Conservation (phyloP, 2,888 invertebrate species). For the Dastarcus helophoroides region DNA sequence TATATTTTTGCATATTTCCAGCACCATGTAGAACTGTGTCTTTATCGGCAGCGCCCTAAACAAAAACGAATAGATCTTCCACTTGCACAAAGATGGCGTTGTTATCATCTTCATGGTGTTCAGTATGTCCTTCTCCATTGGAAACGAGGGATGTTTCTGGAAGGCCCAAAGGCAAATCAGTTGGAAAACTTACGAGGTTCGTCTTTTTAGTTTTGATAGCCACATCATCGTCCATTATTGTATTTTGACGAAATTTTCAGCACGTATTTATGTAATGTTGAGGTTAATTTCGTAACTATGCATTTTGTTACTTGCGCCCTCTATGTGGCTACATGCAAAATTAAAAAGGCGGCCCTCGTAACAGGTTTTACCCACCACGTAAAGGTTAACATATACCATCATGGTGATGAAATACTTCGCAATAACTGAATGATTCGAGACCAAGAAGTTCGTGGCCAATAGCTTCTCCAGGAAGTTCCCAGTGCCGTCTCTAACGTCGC, state of each 20-base stretch:
- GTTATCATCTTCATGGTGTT: not conserved
- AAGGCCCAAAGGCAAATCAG: not conserved
- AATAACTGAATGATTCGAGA: constrained; percentile 1
- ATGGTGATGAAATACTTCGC: not conserved
- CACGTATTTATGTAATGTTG: too few relatives aligned
- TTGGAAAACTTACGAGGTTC: too few relatives aligned
- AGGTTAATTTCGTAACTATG: too few relatives aligned
- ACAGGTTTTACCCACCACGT: not conserved
- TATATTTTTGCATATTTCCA: not conserved
- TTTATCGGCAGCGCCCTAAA: not conserved
- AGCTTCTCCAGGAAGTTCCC: not conserved
- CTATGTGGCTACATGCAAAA: not conserved
- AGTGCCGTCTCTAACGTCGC: not conserved
- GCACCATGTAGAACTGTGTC: not conserved
- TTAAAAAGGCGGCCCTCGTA: not conserved
- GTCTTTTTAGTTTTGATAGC: too few relatives aligned
- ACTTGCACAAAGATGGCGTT: not conserved
- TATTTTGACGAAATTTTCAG: too few relatives aligned
- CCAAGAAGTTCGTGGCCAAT: not conserved
- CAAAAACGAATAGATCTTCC: not conserved
- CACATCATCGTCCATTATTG: not conserved
- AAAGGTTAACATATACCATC: not conserved
- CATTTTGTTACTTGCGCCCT: too few relatives aligned
- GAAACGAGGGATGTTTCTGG: not conserved
- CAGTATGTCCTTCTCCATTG: not conserved